Evolutionary conservation across 2,888 invertebrate species (phyloP).

Genomic region (Trichogramma dendrolimi): DNA sequence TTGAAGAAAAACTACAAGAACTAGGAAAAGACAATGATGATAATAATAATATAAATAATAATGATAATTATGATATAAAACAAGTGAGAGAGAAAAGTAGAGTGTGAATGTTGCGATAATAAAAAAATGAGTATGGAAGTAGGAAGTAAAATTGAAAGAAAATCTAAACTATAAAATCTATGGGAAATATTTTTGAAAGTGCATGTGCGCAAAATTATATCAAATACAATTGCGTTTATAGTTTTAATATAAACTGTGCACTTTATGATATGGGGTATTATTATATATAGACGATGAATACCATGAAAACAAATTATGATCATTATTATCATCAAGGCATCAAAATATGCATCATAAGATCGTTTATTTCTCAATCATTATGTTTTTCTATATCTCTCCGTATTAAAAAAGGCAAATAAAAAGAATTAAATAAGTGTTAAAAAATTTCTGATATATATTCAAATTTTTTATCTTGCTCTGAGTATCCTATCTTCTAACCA

Average conservation of each 20-base stretch:
- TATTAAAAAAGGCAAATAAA: constrained; percentile 49
- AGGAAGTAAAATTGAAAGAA: constrained; percentile 32
- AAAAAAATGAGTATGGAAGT: constrained; percentile 9
- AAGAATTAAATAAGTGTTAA: constrained; percentile 52
- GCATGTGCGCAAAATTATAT: constrained; percentile 43
- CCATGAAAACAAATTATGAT: constrained; percentile 40
- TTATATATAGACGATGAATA: constrained; percentile 51
- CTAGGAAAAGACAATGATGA: background rate
- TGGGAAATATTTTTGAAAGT: constrained; percentile 41
- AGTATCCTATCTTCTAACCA: constrained; percentile 18
- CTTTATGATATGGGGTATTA: constrained; percentile 29
- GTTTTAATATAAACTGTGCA: constrained; percentile 44
- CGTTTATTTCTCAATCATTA: constrained; percentile 52
- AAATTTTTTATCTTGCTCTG: constrained; percentile 22
- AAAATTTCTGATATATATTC: constrained; percentile 19
- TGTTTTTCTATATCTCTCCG: constrained; percentile 53
- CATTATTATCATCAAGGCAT: constrained; percentile 50
- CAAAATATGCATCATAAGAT: constrained; percentile 50
- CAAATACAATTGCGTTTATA: constrained; percentile 39
- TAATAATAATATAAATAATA: background rate
- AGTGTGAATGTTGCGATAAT: background rate
- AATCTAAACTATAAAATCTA: constrained; percentile 30
- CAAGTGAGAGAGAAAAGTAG: background rate
- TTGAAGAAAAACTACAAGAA: too few species aligned
- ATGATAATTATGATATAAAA: constrained; percentile 21